Evolutionary conservation across 2,797 vertebrate genomes (phyloP), one percentile per base, ranked within the genome.

Genomic region (Notoglanidium macrostoma): DNA sequence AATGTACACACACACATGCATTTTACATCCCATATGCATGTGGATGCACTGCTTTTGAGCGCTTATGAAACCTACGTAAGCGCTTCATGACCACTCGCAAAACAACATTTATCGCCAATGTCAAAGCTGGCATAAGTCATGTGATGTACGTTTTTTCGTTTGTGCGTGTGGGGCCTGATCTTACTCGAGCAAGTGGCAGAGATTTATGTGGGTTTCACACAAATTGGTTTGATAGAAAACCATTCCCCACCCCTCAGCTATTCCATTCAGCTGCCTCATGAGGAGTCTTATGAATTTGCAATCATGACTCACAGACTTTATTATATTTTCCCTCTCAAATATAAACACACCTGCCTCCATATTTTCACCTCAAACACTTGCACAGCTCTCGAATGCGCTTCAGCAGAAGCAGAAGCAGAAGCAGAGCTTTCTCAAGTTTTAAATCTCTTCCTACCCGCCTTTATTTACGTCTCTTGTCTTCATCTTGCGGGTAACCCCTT

Each of bases 321-420:
- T 83, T 67, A 68, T 35, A 83, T 83, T 83, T 68, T 68, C 81
- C 63, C n/a, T 83, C 49, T 54, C 81, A 23, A 68, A 67, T 68
- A 12, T 83, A 32, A 83, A 68, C 49, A 83, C 63, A 83, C 81
- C 81, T 54, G 46, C 46, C 10, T 68, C n/a, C 14, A 68, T 83
- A 68, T 68, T 68, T 83, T 32, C 81, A 68, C 17, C 81, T 68
- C 63, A 70, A 55, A 84, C 82, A 55, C 29, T 8, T 15, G 29
- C n/a, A 23, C 65, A 84, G 29, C 81, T 68, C 63, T 8, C 44
- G 23, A 32, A 32, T 32, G 44, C 19, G 44, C 68, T 83, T 68
- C 40, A 81, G 57, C 59, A 49, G 7, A 65, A 3, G 29, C 40
- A n/a, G n/a, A n/a, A 81, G 57, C 59, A 49, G 7, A 65, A 3